Percentiles rank a stretch among this genome's conserved stretches.
phyloP scores from a whole-genome alignment of 2,113 vertebrate genomes.

The Diphyllodes magnificus region DNA sequence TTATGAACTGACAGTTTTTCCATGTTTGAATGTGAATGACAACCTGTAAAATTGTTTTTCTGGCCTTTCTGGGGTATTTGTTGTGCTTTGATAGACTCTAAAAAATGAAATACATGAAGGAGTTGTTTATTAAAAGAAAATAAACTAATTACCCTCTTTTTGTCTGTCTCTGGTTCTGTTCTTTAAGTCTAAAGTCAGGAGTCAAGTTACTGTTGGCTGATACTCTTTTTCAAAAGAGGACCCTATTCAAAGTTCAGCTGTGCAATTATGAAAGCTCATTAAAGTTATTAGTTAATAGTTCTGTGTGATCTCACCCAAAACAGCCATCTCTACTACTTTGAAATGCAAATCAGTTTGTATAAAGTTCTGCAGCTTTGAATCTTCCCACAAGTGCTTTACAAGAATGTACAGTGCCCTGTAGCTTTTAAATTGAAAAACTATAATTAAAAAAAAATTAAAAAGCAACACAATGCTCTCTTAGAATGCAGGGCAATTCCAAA shows the following conservation, averaged over 20 bases:
- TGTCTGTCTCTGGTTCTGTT: not conserved
- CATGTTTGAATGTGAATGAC: not conserved
- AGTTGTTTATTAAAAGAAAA: not conserved
- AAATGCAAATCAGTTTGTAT: slow-evolving; percentile 51
- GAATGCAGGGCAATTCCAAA: not conserved
- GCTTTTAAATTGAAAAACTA: not conserved
- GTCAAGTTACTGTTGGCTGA: not conserved
- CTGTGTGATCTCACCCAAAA: slow-evolving; percentile 16
- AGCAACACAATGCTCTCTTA: accelerated
- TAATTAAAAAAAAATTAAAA: not conserved
- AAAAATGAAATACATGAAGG: not conserved
- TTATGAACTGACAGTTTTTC: not conserved
- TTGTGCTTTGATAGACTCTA: not conserved
- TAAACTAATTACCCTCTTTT: not conserved
- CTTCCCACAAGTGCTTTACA: not conserved
- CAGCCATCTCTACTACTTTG: slow-evolving; percentile 34
- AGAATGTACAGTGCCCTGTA: not conserved
- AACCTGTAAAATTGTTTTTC: not conserved
- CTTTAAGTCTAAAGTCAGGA: not conserved
- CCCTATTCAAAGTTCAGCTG: slow-evolving; percentile 10
- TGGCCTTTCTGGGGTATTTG: not conserved
- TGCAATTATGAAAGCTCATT: slow-evolving; percentile 52
- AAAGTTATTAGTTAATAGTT: slow-evolving; percentile 59
- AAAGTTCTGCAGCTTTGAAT: slow-evolving; percentile 8
- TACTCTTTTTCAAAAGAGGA: not conserved